Evolutionary conservation across 2,797 vertebrate species (phyloP).

Genomic region (Alcedo atthis): DNA sequence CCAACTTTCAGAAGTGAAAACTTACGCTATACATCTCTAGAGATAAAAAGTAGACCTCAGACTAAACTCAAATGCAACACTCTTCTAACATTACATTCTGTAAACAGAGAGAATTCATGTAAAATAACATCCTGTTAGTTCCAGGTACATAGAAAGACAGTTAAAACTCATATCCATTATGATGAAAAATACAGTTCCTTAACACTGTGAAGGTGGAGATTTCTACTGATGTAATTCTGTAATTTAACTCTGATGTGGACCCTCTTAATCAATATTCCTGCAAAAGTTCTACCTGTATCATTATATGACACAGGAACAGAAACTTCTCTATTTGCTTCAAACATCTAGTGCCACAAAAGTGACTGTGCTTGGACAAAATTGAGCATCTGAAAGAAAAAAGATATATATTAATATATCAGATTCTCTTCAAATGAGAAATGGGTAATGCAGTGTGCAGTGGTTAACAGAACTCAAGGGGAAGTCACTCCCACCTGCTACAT

Average conservation of each 20-base stretch:
- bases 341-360: not conserved
- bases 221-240: not conserved
- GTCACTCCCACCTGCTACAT: not conserved
- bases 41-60: not conserved
- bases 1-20: conserved; percentile 37
- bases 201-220: not conserved
- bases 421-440: not conserved
- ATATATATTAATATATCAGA: not conserved
- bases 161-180: not conserved
- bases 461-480: not conserved
- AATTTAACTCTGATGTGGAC: not conserved
- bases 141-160: not conserved
- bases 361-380: not conserved
- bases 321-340: not conserved
- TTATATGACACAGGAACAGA: not conserved
- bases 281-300: not conserved
- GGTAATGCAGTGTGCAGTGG: not conserved
- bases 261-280: not conserved
- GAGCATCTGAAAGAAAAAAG: not conserved
- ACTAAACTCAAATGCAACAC: not conserved
- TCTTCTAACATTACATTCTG: not conserved
- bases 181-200: not conserved
- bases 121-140: not conserved
- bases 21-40: not conserved
- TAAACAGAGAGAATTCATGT: not conserved